These are phyloP conservation scores for Hoplias malabaricus DNA, from an alignment of 2,113 vertebrate species.

Conservation along the genomic window DNA sequence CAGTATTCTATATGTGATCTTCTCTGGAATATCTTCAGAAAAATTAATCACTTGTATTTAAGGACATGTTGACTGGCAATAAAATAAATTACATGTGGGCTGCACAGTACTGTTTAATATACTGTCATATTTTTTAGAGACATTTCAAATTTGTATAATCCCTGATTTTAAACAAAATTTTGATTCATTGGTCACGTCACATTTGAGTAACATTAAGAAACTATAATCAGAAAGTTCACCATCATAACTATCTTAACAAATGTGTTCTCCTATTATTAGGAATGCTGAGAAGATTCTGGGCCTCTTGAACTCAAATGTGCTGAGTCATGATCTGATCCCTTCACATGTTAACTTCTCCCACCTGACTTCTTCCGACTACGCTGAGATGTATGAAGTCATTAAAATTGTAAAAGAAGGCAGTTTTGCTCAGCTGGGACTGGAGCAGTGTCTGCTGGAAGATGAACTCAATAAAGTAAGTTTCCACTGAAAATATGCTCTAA, in stretches of 20 bases:
- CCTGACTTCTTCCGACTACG: constrained; percentile 86
- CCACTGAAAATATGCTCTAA: not conserved
- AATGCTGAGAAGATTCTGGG: constrained; percentile 95
- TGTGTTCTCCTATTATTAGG: constrained; percentile 62
- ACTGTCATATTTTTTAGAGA: too few species aligned
- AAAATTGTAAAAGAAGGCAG: constrained; percentile 87
- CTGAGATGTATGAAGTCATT: constrained; percentile 93
- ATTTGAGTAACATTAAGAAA: too few species aligned
- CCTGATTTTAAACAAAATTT: too few species aligned
- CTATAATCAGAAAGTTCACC: too few species aligned
- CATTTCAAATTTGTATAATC: too few species aligned
- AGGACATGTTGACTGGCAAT: too few species aligned
- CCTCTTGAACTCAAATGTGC: constrained; percentile 83
- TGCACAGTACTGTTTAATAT: too few species aligned
- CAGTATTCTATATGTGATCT: too few species aligned
- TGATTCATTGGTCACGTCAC: too few species aligned
- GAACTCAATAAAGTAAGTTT: constrained; percentile 90
- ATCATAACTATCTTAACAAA: not conserved
- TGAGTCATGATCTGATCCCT: constrained; percentile 93
- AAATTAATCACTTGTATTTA: too few species aligned
- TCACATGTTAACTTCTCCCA: constrained; percentile 97
- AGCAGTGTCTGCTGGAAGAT: constrained; percentile 88
- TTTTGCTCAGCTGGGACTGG: constrained; percentile 86
- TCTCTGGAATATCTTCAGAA: too few species aligned
- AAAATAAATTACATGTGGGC: too few species aligned